These are phyloP conservation scores for Drymodes brunneopygia DNA, from an alignment of 2,113 vertebrate species.

Conservation along the genomic window DNA sequence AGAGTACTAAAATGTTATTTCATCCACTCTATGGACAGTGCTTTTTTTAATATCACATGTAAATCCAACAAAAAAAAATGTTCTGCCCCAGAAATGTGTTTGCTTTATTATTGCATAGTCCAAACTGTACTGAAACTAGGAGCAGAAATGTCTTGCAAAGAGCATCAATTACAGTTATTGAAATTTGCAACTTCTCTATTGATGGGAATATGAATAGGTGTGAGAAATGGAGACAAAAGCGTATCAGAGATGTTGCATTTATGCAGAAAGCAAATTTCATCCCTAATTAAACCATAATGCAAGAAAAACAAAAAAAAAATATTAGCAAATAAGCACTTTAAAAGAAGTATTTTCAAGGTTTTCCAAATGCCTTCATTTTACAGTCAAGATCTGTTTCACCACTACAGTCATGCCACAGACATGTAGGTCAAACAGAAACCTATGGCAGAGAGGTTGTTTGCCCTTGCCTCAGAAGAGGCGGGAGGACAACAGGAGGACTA, in stretches of 20 bases:
- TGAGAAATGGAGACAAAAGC: neutral
- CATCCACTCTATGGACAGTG: neutral
- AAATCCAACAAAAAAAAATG: neutral
- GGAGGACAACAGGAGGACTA: neutral
- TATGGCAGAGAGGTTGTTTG: neutral
- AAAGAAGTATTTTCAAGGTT: neutral
- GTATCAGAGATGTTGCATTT: neutral
- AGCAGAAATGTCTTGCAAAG: neutral
- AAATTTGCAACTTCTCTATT: neutral
- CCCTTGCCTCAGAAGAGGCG: neutral
- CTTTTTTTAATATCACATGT: slow-evolving; percentile 34
- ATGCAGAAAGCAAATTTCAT: neutral
- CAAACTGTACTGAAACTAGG: neutral
- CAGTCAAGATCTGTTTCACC: neutral
- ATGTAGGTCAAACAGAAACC: neutral
- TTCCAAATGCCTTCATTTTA: neutral
- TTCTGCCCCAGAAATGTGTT: neutral
- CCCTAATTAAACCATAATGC: neutral
- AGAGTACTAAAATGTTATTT: slow-evolving; percentile 47
- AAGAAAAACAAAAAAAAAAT: neutral
- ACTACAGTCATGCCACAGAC: neutral
- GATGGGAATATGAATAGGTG: neutral
- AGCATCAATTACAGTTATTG: neutral
- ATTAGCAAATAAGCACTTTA: neutral
- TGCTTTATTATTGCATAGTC: neutral